Percentiles rank a stretch among this genome's conserved stretches.
These are phyloP conservation scores for Luperina testacea DNA, from an alignment of 2,888 invertebrate species.

Conservation along the genomic window DNA sequence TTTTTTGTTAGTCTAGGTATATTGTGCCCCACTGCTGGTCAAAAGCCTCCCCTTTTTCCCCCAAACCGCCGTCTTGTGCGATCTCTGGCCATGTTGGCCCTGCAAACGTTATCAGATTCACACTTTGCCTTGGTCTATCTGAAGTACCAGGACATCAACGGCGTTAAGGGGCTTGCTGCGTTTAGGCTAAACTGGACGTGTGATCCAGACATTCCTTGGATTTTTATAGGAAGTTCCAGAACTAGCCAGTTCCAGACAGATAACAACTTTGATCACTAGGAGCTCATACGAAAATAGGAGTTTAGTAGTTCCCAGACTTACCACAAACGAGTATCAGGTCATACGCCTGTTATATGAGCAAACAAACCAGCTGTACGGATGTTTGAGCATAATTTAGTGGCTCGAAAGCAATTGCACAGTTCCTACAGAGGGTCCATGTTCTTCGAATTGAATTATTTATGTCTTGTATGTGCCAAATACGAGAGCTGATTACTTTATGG, in stretches of 20 bases:
- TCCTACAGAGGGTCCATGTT: constrained; percentile 66
- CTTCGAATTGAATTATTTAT: constrained; percentile 68
- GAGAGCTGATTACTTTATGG: constrained; percentile 53
- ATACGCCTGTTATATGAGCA: constrained; percentile 48
- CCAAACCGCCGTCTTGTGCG: no score
- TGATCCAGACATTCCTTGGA: background rate
- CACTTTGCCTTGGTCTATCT: no score
- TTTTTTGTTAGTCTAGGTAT: no score
- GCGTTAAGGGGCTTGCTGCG: background rate
- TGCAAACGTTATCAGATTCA: no score
- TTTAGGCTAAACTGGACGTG: background rate
- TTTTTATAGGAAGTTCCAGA: background rate
- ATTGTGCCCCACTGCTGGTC: no score
- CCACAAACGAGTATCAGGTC: constrained; percentile 46
- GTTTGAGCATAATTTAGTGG: constrained; percentile 62
- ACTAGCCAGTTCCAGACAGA: background rate
- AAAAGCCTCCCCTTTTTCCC: no score
- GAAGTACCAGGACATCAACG: background rate
- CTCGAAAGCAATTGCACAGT: constrained; percentile 64
- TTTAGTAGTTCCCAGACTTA: constrained; percentile 26
- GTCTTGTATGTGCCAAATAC: constrained; percentile 63
- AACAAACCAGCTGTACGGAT: constrained; percentile 58
- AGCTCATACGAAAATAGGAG: constrained; percentile 27
- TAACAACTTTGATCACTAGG: constrained; percentile 31
- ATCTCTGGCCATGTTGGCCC: no score